Base-by-base conservation (phyloP, 2,113 vertebrate species). In the Chaetodon auriga region DNA sequence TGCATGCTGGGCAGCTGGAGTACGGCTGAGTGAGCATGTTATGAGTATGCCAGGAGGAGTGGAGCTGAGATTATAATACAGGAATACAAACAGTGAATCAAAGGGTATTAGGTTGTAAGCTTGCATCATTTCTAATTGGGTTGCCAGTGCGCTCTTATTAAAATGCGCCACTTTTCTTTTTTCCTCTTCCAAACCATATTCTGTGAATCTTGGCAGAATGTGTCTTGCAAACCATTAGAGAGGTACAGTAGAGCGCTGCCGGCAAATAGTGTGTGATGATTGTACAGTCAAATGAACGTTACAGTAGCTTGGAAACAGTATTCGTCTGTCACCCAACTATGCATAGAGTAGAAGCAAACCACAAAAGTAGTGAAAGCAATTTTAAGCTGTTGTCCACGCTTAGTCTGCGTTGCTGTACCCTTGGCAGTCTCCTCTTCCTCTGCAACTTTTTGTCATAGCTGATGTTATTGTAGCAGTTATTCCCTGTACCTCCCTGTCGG, bases 91-190 rank as follows among this genome's bases (percentile, higher is more conserved):
- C 73, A 85, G 69, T 25, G 41, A 88, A 90, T 93, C 87, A 91
- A 89, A 90, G 84, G 86, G 63, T 80, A 70, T 87, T 78, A 79
- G 81, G 76, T 79, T 92, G 85, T 77, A 91, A 84, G 89, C 84
- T 83, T 86, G 80, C 75, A 62, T 90, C 84, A 43, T 62, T 63
- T 66, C 63, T 90, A 90, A 93, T 87, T 92, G 82, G 79, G 76
- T 73, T 88, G 87, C 81, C 89, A 90, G 66, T 64, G 38, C 43
- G 13, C 77, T 77, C 70, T 76, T 85, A 82, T 87, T 83, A 64
- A 84, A 87, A 89, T 84, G 76, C 82, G 81, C 55, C 81, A 69
- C 63, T 78, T 68, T 69, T 65, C 55, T 70, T 83, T 69, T 80
- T 75, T 57, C 70, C 18, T 36, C 5, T 80, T 90, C 69, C 73